Percentiles rank a stretch among this genome's conserved stretches.
These are phyloP conservation scores for Noctua pronuba DNA, from an alignment of 2,888 invertebrate genomes.

Conservation along the genomic window DNA sequence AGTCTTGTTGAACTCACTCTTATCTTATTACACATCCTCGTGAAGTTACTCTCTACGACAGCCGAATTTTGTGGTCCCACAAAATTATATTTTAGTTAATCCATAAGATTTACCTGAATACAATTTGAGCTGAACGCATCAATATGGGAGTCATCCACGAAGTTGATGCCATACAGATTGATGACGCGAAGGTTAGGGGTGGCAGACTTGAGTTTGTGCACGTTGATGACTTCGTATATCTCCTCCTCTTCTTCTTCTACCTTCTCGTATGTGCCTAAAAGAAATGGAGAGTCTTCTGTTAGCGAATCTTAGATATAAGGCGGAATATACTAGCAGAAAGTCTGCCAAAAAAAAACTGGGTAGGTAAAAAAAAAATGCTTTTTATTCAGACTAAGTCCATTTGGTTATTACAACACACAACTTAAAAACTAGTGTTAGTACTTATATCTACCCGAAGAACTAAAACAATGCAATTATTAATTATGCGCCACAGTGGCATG, in stretches of 20 bases:
- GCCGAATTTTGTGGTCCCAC: background rate
- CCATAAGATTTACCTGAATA: conserved; percentile 92
- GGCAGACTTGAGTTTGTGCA: conserved; percentile 99
- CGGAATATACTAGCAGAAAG: background rate
- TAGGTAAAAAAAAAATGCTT: too few relatives aligned
- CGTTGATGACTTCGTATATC: conserved; percentile 99
- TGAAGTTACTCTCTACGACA: background rate
- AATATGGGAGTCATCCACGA: conserved; percentile 99
- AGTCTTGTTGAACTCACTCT: background rate
- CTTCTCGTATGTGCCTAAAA: conserved; percentile 98
- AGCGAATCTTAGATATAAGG: background rate
- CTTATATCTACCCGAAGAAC: too few relatives aligned
- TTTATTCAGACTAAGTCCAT: too few relatives aligned
- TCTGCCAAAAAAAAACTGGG: background rate
- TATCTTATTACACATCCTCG: background rate
- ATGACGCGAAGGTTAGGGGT: conserved; percentile 99
- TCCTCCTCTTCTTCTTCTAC: conserved; percentile 99
- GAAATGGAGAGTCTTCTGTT: background rate
- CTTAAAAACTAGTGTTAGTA: too few relatives aligned
- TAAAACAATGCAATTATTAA: too few relatives aligned
- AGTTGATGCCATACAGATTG: conserved; percentile 99
- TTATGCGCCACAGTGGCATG: too few relatives aligned
- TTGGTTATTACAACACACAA: too few relatives aligned
- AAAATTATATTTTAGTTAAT: background rate
- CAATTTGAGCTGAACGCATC: conserved; percentile 99